Percentiles rank a stretch among this genome's conserved stretches.
Conservation (phyloP, 35 echinoderm and acorn worm genomes). For the Chiridota heheva region DNA sequence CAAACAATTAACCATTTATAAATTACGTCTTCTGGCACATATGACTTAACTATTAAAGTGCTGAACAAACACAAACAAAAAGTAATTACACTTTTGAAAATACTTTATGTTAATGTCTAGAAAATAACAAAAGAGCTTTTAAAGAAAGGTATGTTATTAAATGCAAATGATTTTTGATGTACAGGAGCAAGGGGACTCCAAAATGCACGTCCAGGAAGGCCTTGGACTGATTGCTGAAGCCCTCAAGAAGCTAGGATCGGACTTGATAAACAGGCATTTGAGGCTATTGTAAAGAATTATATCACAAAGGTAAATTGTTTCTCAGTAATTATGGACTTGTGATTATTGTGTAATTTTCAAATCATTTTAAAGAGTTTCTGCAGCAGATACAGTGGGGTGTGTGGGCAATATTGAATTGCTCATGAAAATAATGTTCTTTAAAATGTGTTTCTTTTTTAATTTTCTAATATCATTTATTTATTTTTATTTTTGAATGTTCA, state of each 20-base stretch:
- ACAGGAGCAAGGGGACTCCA: constrained; percentile 71
- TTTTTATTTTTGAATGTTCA: too few species aligned
- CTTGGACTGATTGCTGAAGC: constrained; percentile 74
- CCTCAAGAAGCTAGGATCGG: constrained; percentile 70
- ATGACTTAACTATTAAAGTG: too few species aligned
- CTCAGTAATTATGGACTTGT: neutral
- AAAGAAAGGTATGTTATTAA: too few species aligned
- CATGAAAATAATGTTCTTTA: too few species aligned
- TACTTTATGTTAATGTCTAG: neutral
- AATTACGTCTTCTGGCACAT: too few species aligned
- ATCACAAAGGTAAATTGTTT: constrained; percentile 92
- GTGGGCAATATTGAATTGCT: too few species aligned
- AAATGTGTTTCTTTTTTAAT: too few species aligned
- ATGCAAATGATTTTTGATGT: neutral
- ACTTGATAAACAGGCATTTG: constrained; percentile 65
- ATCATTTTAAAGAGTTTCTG: too few species aligned
- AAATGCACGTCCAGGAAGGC: constrained; percentile 88
- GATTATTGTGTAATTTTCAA: neutral
- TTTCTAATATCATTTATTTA: too few species aligned
- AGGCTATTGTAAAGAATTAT: constrained; percentile 78
- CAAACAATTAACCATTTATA: too few species aligned
- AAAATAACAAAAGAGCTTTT: too few species aligned
- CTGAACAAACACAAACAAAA: neutral
- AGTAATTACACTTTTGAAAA: constrained; percentile 8
- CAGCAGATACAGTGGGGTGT: too few species aligned